A percentile compares a stretch with the other conserved stretches of the same genome.
Conservation (phyloP, 1,140 invertebrate genomes). For the Araneus ventricosus region DNA sequence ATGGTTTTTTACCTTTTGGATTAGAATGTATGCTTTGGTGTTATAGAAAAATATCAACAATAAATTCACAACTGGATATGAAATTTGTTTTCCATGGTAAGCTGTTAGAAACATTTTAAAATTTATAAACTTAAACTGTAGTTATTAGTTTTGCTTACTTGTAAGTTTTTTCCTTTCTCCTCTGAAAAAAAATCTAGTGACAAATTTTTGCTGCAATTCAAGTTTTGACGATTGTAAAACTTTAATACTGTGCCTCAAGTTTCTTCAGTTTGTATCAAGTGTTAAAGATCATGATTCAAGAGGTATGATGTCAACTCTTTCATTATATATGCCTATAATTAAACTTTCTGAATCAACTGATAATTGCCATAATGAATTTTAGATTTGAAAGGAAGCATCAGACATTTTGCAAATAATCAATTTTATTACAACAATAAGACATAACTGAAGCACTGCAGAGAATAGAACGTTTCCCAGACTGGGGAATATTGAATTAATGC, state of each 20-base stretch:
- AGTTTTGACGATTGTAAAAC: not conserved
- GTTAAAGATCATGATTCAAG: not conserved
- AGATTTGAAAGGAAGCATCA: too few relatives aligned
- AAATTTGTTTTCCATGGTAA: conserved; percentile 57
- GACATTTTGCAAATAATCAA: too few relatives aligned
- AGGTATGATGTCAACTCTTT: not conserved
- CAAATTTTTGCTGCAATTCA: conserved; percentile 30
- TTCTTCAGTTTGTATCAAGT: conserved; percentile 14
- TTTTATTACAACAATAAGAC: too few relatives aligned
- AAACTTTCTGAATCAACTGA: not conserved
- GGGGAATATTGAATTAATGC: too few relatives aligned
- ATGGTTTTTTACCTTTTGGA: not conserved
- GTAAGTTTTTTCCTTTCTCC: not conserved
- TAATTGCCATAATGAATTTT: too few relatives aligned
- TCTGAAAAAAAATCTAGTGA: conserved; percentile 19
- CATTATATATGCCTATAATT: too few relatives aligned
- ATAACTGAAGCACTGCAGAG: too few relatives aligned
- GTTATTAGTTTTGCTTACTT: not conserved
- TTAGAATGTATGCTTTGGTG: conserved; percentile 54
- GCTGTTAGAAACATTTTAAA: not conserved
- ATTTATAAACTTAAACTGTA: not conserved
- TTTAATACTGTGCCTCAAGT: conserved; percentile 14
- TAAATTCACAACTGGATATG: not conserved
- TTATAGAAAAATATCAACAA: not conserved
- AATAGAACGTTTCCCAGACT: too few relatives aligned